These are phyloP conservation scores for Palaemon carinicauda DNA, from an alignment of 1,140 invertebrate genomes.

Conservation along the genomic window DNA sequence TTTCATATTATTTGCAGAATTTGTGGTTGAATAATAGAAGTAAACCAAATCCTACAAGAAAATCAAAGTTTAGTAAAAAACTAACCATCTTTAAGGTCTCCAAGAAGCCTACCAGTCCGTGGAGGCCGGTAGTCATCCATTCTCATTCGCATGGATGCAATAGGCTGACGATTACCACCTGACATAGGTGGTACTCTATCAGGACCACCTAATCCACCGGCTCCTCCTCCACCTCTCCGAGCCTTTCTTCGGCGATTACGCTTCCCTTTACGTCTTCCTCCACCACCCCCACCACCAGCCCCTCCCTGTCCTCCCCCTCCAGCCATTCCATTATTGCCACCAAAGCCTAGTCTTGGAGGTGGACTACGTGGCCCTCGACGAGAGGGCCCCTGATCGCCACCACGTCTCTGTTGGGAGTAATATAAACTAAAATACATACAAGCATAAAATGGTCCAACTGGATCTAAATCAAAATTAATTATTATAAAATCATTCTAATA, in stretches of 20 bases:
- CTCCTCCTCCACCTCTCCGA: not conserved
- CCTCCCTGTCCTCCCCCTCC: slow-evolving; percentile 10
- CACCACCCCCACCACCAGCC: slow-evolving; percentile 12
- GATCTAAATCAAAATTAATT: not conserved
- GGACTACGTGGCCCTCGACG: slow-evolving; percentile 36
- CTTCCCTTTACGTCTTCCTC: not conserved
- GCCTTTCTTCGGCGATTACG: not conserved
- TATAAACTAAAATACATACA: not conserved
- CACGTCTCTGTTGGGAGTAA: slow-evolving; percentile 44
- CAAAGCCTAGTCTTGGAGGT: slow-evolving; percentile 9
- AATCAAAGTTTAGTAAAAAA: not conserved
- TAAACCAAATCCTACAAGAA: not conserved
- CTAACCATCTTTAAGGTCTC: slow-evolving; percentile 44
- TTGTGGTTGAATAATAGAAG: not conserved
- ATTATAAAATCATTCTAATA: not conserved
- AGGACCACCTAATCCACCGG: not conserved
- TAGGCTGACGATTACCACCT: slow-evolving; percentile 47
- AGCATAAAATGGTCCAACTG: not conserved
- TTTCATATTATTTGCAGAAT: not conserved
- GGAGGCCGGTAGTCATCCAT: slow-evolving; percentile 59
- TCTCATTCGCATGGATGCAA: slow-evolving; percentile 60
- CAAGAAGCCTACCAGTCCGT: slow-evolving; percentile 32
- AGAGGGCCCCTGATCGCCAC: slow-evolving; percentile 10
- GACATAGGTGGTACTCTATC: slow-evolving; percentile 36
- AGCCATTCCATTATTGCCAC: not conserved